These are phyloP conservation scores for Hormaphis cornu DNA, from an alignment of 1,140 invertebrate species.

Conservation along the genomic window DNA sequence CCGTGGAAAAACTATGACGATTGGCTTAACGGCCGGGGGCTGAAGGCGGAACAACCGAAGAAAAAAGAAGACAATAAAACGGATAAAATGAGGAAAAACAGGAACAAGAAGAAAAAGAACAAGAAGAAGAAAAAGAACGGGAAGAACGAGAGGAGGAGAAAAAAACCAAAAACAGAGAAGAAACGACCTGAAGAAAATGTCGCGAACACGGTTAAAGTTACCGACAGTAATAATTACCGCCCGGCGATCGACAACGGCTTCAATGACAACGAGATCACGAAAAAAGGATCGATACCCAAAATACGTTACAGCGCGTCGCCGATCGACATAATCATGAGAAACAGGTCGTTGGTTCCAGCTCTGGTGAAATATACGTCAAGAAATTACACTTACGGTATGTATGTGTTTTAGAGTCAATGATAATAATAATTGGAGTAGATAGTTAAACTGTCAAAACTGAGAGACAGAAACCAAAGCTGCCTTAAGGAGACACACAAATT, in stretches of 20 bases:
- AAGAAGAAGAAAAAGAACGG: too few species aligned
- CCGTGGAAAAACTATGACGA: constrained; percentile 25
- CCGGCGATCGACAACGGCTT: neutral
- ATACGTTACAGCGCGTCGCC: neutral
- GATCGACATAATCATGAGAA: constrained; percentile 11
- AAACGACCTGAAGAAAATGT: neutral
- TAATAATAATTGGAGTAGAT: too few species aligned
- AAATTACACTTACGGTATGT: constrained; percentile 22
- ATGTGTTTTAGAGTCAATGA: too few species aligned
- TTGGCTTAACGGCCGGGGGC: constrained; percentile 13
- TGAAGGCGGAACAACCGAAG: neutral
- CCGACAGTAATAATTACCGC: neutral
- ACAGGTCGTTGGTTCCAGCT: neutral
- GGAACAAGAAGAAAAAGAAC: too few species aligned
- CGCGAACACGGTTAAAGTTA: neutral
- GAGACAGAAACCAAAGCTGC: too few species aligned
- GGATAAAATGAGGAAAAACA: neutral
- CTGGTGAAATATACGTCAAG: constrained; percentile 14
- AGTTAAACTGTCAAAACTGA: too few species aligned
- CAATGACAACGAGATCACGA: constrained; percentile 10
- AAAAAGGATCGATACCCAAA: constrained; percentile 19
- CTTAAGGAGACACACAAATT: too few species aligned
- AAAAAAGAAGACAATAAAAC: neutral
- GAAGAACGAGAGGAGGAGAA: too few species aligned
- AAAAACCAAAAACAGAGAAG: too few species aligned